Conservation (phyloP, 2,888 invertebrate genomes). For the Ctenicera cuprea region DNA sequence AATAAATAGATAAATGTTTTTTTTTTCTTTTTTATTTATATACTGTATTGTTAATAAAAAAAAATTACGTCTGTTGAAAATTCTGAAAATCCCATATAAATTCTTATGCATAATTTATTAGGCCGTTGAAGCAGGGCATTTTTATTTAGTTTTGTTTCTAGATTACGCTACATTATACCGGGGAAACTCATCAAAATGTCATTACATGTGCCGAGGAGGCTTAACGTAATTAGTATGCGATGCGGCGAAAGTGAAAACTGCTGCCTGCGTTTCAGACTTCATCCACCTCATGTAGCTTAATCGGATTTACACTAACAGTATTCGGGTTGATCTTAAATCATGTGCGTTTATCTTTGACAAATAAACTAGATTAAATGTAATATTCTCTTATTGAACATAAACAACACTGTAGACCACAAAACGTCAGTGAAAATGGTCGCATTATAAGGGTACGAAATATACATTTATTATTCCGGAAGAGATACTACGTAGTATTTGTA, state of each 20-base stretch:
- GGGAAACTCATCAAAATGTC: slow-evolving; percentile 49
- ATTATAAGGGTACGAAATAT: neutral
- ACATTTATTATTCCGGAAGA: neutral
- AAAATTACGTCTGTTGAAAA: neutral
- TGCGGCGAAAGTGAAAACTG: slow-evolving; percentile 50
- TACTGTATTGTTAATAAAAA: too few species aligned
- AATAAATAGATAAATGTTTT: too few species aligned
- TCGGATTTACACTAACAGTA: slow-evolving; percentile 44
- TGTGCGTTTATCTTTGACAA: slow-evolving; percentile 28
- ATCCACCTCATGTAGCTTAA: slow-evolving; percentile 49
- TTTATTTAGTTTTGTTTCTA: slow-evolving; percentile 39
- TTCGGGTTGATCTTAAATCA: slow-evolving; percentile 45
- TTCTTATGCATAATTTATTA: slow-evolving; percentile 20
- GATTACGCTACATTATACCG: slow-evolving; percentile 34
- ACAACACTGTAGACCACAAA: slow-evolving; percentile 2
- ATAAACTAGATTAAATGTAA: slow-evolving; percentile 34
- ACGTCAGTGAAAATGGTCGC: neutral
- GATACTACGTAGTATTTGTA: too few species aligned
- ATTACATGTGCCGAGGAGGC: slow-evolving; percentile 45
- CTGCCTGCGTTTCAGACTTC: slow-evolving; percentile 49
- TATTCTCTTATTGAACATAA: slow-evolving; percentile 38
- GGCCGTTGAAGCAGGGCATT: slow-evolving; percentile 8
- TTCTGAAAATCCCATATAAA: neutral
- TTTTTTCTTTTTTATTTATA: too few species aligned
- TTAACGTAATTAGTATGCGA: slow-evolving; percentile 50